A percentile compares a stretch with the other conserved stretches of the same genome.
These are phyloP conservation scores for Radopholus similis DNA, from an alignment of 1,140 invertebrate genomes.

Conservation along the genomic window DNA sequence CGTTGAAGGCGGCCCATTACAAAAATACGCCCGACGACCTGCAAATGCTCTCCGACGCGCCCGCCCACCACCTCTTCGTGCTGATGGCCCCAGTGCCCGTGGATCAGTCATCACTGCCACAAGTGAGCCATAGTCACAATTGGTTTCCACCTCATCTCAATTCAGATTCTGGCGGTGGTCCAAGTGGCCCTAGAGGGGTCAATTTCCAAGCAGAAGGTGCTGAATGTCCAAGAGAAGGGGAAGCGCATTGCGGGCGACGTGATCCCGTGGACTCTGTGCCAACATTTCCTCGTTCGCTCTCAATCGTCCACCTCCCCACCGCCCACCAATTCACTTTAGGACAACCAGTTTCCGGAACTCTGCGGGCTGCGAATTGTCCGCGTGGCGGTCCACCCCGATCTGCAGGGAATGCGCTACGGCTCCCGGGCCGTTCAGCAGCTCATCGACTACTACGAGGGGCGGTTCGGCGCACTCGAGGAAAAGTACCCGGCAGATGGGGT, in stretches of 20 bases:
- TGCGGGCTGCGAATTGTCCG: constrained; percentile 85
- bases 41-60: constrained; percentile 96
- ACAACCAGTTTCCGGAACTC: constrained; percentile 83
- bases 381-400: constrained; percentile 96
- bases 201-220: constrained; percentile 76
- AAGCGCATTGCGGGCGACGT: constrained; percentile 88
- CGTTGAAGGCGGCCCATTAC: constrained; percentile 78
- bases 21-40: constrained; percentile 97
- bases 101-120: constrained; percentile 70
- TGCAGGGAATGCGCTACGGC: constrained; percentile 88
- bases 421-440: constrained; percentile 76
- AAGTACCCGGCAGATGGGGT: background rate
- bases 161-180: constrained; percentile 52
- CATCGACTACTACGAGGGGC: constrained; percentile 81
- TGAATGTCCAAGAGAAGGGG: constrained; percentile 75
- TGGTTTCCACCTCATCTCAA: background rate
- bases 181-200: constrained; percentile 89
- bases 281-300: constrained; percentile 69
- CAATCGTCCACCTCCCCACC: background rate
- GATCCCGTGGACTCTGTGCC: constrained; percentile 94
- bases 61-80: constrained; percentile 90
- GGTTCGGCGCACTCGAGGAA: constrained; percentile 63
- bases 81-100: constrained; percentile 78
- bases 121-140: constrained; percentile 73
- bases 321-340: constrained; percentile 62